These are phyloP conservation scores for Pachyuromys duprasi DNA, from an alignment of 2,797 vertebrate genomes.

Conservation along the genomic window DNA sequence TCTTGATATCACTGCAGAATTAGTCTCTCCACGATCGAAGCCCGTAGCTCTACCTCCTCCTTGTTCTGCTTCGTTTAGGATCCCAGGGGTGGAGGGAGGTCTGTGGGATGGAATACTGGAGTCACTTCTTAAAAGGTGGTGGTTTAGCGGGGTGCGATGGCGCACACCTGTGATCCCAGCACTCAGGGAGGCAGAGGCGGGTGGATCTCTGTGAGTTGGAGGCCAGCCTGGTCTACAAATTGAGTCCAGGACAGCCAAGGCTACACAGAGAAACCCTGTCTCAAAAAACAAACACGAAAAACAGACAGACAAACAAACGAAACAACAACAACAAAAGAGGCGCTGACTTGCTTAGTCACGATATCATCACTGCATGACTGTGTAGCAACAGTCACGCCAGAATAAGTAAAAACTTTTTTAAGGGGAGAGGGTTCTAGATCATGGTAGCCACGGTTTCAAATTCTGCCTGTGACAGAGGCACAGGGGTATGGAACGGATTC, in stretches of 20 bases:
- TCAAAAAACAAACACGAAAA: too few species aligned
- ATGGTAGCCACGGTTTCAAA: too few species aligned
- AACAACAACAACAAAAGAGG: too few species aligned
- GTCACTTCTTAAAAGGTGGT: not conserved
- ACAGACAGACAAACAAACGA: too few species aligned
- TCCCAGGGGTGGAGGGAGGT: not conserved
- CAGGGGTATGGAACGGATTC: not conserved
- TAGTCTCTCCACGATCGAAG: slow-evolving; percentile 22
- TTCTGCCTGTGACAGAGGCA: not conserved
- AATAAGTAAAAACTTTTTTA: not conserved
- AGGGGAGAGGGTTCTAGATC: not conserved
- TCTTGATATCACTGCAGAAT: not conserved
- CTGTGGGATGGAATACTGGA: not conserved
- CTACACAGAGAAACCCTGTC: too few species aligned
- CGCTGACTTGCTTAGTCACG: not conserved
- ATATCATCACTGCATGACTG: not conserved
- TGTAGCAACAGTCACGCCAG: not conserved
- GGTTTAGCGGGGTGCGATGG: too few species aligned
- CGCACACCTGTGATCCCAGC: too few species aligned
- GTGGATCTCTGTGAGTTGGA: too few species aligned
- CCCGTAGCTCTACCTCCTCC: not conserved
- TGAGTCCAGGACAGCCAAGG: too few species aligned
- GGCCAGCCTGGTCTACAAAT: too few species aligned
- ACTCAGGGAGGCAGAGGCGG: too few species aligned
- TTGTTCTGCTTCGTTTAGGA: not conserved